These are phyloP conservation scores for Lasioglossum marginatum DNA, from an alignment of 2,888 invertebrate genomes.

Conservation along the genomic window DNA sequence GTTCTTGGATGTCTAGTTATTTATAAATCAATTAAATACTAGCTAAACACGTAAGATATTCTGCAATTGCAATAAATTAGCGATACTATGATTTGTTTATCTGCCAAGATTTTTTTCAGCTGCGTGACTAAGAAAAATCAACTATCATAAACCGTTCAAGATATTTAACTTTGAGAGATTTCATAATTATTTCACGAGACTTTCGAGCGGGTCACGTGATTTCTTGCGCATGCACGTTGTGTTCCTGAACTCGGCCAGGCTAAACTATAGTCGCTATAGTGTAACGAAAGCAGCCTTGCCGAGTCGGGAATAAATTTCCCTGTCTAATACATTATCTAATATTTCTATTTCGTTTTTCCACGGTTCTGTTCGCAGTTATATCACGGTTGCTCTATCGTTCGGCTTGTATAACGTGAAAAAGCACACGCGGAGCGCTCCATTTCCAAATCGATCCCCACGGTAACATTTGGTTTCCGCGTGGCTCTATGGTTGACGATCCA, in stretches of 20 bases:
- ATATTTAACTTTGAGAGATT: background rate
- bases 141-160: background rate
- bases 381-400: background rate
- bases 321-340: background rate
- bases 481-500: background rate
- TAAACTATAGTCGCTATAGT: background rate
- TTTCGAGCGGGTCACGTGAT: background rate
- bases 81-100: background rate
- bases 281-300: background rate
- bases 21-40: background rate
- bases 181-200: background rate
- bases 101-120: background rate
- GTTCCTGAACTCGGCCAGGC: background rate
- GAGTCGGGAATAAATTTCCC: background rate
- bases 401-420: background rate
- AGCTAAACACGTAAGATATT: background rate
- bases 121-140: background rate
- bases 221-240: background rate
- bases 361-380: background rate
- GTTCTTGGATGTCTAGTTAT: background rate
- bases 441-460: slow-evolving; percentile 7
- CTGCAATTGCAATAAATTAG: background rate
- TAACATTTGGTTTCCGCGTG: slow-evolving; percentile 5
- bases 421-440: background rate
- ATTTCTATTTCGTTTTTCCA: background rate